These are phyloP conservation scores for Keiferia lycopersicella DNA, from an alignment of 2,888 invertebrate species.

Conservation along the genomic window DNA sequence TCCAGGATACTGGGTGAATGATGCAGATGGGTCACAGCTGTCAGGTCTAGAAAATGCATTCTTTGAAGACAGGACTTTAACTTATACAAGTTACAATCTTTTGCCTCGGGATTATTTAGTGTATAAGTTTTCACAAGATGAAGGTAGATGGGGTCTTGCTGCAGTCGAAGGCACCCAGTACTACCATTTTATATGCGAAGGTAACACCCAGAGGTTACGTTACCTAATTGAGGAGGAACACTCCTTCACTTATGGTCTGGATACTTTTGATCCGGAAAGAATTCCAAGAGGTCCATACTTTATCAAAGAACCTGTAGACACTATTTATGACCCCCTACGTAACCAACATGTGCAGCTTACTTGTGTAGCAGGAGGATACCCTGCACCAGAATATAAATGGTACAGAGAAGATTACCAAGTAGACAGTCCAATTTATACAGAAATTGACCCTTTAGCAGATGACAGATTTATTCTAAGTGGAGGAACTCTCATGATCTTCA, in stretches of 20 bases:
- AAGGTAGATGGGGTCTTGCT: constrained; percentile 92
- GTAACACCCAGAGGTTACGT: constrained; percentile 86
- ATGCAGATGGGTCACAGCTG: constrained; percentile 89
- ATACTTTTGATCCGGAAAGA: constrained; percentile 88
- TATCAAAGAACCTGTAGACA: constrained; percentile 90
- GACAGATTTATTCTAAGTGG: constrained; percentile 93
- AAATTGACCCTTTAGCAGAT: constrained; percentile 89
- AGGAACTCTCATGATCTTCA: constrained; percentile 93
- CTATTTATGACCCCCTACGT: constrained; percentile 90
- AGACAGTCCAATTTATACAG: constrained; percentile 85
- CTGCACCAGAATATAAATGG: constrained; percentile 95
- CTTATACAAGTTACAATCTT: constrained; percentile 71
- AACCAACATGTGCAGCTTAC: constrained; percentile 89
- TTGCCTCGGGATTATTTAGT: constrained; percentile 87
- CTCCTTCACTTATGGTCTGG: constrained; percentile 92
- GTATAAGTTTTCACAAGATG: constrained; percentile 86
- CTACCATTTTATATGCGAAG: constrained; percentile 93
- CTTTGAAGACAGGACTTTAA: constrained; percentile 81
- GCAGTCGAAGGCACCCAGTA: constrained; percentile 89
- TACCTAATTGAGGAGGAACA: constrained; percentile 88
- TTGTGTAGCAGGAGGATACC: constrained; percentile 93
- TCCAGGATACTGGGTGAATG: constrained; percentile 90
- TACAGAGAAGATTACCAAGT: constrained; percentile 93
- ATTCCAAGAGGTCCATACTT: constrained; percentile 95
- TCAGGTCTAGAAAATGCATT: constrained; percentile 91